Percentiles rank a stretch among this genome's conserved stretches.
Evolutionary conservation across 2,888 invertebrate species (phyloP).

Genomic region (Galerucella pusilla): DNA sequence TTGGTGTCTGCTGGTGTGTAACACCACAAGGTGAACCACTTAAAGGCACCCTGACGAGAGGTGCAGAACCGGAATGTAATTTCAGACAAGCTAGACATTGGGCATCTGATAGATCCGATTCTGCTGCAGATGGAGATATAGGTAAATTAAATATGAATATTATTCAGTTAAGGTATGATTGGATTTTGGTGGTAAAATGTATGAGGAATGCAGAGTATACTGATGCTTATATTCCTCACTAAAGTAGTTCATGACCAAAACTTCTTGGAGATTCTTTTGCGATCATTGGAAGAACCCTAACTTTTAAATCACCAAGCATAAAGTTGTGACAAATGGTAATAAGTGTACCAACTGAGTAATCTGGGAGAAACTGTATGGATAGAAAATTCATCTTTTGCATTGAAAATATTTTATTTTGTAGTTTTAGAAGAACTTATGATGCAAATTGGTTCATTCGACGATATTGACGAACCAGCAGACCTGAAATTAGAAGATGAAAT

Average conservation of each 20-base stretch:
- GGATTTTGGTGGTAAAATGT: too few species aligned
- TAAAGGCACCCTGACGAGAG: conserved; percentile 84
- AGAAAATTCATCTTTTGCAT: too few species aligned
- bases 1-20: conserved; percentile 90
- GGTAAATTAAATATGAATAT: conserved; percentile 59
- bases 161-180: too few species aligned
- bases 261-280: too few species aligned
- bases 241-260: too few species aligned
- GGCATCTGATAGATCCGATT: conserved; percentile 58
- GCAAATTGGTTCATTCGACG: conserved; percentile 71
- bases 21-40: conserved; percentile 83
- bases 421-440: conserved; percentile 78
- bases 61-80: conserved; percentile 81
- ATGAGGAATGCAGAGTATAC: too few species aligned
- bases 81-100: conserved; percentile 80
- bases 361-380: too few species aligned
- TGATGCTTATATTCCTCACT: too few species aligned
- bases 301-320: too few species aligned
- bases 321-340: too few species aligned
- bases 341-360: too few species aligned
- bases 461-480: conserved; percentile 67
- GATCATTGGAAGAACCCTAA: too few species aligned
- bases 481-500: conserved; percentile 47
- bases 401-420: conserved; percentile 48
- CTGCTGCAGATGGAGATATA: conserved; percentile 67